These are phyloP conservation scores for Brachypteracias leptosomus DNA, from an alignment of 2,113 vertebrate genomes.

Conservation along the genomic window DNA sequence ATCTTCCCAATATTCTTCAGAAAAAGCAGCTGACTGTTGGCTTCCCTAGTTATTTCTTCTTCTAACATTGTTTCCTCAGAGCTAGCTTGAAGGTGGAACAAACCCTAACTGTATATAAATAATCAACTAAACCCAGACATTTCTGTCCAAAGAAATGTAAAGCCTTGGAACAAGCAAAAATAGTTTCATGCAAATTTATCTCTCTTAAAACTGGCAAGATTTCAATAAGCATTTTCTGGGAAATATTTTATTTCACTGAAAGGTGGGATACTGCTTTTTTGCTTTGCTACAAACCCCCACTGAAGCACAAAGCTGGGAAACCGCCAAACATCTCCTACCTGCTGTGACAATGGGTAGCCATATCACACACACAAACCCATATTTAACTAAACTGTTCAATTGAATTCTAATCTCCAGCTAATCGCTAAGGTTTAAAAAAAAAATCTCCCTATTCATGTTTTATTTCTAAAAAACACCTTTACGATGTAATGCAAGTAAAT, in stretches of 20 bases:
- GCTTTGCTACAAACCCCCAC: neutral
- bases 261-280: neutral
- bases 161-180: constrained; percentile 1
- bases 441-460: constrained; percentile 34
- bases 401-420: constrained; percentile 63
- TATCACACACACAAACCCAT: constrained; percentile 36
- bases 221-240: neutral
- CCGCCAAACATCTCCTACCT: constrained; percentile 49
- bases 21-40: constrained; percentile 24
- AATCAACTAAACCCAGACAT: neutral
- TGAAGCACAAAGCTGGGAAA: constrained; percentile 41
- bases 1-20: constrained; percentile 34
- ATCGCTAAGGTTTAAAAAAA: neutral
- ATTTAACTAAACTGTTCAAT: constrained; percentile 50
- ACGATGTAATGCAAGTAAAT: constrained; percentile 23
- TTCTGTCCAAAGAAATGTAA: neutral
- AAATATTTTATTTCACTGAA: neutral
- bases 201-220: neutral
- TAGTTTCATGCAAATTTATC: neutral
- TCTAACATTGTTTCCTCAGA: constrained; percentile 11
- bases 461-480: constrained; percentile 52
- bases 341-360: constrained; percentile 39
- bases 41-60: constrained; percentile 23
- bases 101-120: neutral
- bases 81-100: neutral